Base-by-base conservation (phyloP, 2,113 vertebrate species). In the Gavialis gangeticus region DNA sequence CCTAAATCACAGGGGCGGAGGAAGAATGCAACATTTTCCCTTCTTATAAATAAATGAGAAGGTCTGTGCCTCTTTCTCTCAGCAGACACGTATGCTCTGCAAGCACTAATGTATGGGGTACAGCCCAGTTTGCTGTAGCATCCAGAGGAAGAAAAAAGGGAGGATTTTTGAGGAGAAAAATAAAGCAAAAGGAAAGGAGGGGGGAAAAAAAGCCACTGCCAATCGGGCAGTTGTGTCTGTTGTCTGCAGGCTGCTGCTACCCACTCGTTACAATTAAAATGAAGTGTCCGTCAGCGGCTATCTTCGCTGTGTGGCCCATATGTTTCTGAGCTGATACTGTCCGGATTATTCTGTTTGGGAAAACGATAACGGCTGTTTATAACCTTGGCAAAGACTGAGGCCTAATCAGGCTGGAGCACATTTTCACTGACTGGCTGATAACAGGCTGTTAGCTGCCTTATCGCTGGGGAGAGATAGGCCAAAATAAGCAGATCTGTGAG, bases 351-450 rank as follows among this genome's bases (percentile, higher is more conserved):
- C 98, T 99, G 99, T 99, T 99, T 98, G 98, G 98, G 98, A 97
- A 98, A 98, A 97, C 97, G 99, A 99, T 99, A 99, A 99, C 98
- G 98, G 99, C 99, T 99, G 99, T 99, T 99, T 99, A 99, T 99
- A 99, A 99, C 99, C 99, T 99, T 99, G 99, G 99, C 99, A 99
- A 98, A 99, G 99, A 98, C 99, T 98, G 98, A 98, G 98, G 98
- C 98, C 98, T 99, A 99, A 99, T 99, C 99, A 99, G 99, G 98
- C 98, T 98, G 98, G 97, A 99, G 99, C 99, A 99, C 99, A 99
- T 99, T 99, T 99, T 98, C 99, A 98, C 98, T 96, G 97, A 98
- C 98, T 98, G 98, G 97, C 98, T 98, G 99, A 99, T 99, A 99
- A 99, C 98, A 98, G 98, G 98, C 99, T 99, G 98, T 99, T 98